A percentile compares a stretch with the other conserved stretches of the same genome.
phyloP scores from a whole-genome alignment of 2,113 vertebrate genomes.

The Pelusios castaneus region DNA sequence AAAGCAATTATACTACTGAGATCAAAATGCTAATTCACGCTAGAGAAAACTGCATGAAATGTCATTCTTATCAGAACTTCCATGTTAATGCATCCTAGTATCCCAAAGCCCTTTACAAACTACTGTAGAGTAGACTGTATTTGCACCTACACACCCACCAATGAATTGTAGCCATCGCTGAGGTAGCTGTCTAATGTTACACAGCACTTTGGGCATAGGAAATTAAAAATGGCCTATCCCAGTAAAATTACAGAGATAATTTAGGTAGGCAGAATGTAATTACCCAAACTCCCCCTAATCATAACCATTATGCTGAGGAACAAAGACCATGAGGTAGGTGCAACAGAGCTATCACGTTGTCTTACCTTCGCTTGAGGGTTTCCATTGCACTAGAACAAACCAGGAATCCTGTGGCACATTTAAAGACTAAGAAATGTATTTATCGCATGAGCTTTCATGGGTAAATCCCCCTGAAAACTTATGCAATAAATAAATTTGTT shows the following conservation, averaged over 20 bases:
- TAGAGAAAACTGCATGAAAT: neutral
- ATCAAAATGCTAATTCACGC: constrained; percentile 10
- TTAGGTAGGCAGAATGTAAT: neutral
- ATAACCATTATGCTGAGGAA: neutral
- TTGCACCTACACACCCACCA: neutral
- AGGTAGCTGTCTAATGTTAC: neutral
- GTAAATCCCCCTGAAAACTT: too few species aligned
- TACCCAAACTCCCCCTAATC: neutral
- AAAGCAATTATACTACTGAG: neutral
- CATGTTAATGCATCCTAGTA: constrained; percentile 3
- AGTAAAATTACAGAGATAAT: neutral
- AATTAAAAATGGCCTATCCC: neutral
- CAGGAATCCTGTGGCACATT: too few species aligned
- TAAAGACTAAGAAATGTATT: too few species aligned
- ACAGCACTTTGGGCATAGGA: neutral
- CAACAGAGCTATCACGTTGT: neutral
- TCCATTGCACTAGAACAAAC: neutral
- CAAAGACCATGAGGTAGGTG: neutral
- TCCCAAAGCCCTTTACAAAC: neutral
- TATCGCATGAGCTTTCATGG: too few species aligned
- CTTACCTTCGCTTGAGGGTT: neutral
- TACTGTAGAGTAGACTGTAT: neutral
- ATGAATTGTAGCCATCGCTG: neutral
- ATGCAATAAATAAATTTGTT: too few species aligned
- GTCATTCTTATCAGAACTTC: constrained; percentile 14